Evolutionary conservation across 2,888 invertebrate species (phyloP), one percentile per base, ranked within the genome.

Genomic region (Leucophenga maculata): DNA sequence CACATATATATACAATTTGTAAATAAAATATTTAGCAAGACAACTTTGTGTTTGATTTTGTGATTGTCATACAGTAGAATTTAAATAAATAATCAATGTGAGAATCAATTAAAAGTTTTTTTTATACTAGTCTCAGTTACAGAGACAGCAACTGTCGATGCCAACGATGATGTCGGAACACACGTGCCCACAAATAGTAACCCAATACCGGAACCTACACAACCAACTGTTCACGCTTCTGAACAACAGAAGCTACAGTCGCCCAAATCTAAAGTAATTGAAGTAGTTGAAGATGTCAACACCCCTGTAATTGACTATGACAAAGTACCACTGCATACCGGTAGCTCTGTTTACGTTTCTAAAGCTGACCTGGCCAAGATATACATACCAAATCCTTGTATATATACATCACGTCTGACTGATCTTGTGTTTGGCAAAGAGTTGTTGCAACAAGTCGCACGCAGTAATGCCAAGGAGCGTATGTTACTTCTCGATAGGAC

Each of bases 381-480:
- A 0, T 85, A 85, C 67, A 85, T 86, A 44, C 82, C 84, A 11
- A 85, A 87, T 72, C 83, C 88, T 16, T 80, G 85, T 16, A 80
- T 88, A 20, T 89, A 89, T 62, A 86, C 87, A 3, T 86, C 84
- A 0, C 84, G 87, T 6, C 74, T 89, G 0, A 82, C 85, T 62
- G 86, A 88, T 67, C 77, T 89, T 62, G 83, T 89, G 6, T 86
- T 89, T 79, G 87, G 88, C 20, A 77, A 82, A 62, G 82, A 83
- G 9, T 72, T 74, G 39, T 62, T 86, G 16, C 78, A 76, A 31
- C 78, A 75, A 55, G 80, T 85, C n/a, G 83, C 85, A 6, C 69
- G 76, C 13, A 74, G 77, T 0, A 76, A 77, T 46, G 70, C 69
- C 0, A 71, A 73, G 65, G 79, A 85, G 64, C 76, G 76, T 6